phyloP scores from a whole-genome alignment of 2,888 invertebrate genomes.

The Ypsolopha sequella region DNA sequence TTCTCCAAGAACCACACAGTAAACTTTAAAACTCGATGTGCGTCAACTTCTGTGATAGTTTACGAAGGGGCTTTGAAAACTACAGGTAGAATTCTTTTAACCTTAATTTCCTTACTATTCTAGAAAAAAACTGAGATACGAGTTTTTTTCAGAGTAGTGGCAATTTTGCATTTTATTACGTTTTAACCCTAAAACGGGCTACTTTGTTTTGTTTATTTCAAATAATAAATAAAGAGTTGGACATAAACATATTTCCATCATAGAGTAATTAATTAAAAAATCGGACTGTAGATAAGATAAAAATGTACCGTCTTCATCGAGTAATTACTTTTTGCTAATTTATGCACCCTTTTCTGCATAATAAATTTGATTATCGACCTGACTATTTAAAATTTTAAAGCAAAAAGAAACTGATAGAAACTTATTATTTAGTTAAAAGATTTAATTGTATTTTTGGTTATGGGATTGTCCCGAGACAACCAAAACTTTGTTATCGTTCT shows the following conservation, averaged over 20 bases:
- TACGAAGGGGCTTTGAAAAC: too few relatives aligned
- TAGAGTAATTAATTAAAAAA: constrained; percentile 27
- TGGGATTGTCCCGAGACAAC: too few relatives aligned
- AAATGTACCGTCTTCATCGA: constrained; percentile 37
- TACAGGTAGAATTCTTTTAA: too few relatives aligned
- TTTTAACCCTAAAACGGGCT: too few relatives aligned
- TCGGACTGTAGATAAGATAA: constrained; percentile 34
- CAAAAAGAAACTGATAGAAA: neutral
- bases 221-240: constrained; percentile 22
- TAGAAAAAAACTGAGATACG: too few relatives aligned
- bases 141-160: too few relatives aligned
- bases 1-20: too few relatives aligned
- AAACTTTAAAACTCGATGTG: too few relatives aligned
- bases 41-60: too few relatives aligned
- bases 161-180: too few relatives aligned
- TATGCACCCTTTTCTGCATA: constrained; percentile 54
- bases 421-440: neutral
- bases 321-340: constrained; percentile 57
- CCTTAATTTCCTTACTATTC: too few relatives aligned
- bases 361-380: constrained; percentile 46
- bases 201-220: neutral
- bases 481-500: too few relatives aligned
- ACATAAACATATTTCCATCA: neutral
- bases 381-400: neutral
- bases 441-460: neutral